Base-by-base conservation (phyloP, 2,888 invertebrate species). In the Phragmatobia fuliginosa region DNA sequence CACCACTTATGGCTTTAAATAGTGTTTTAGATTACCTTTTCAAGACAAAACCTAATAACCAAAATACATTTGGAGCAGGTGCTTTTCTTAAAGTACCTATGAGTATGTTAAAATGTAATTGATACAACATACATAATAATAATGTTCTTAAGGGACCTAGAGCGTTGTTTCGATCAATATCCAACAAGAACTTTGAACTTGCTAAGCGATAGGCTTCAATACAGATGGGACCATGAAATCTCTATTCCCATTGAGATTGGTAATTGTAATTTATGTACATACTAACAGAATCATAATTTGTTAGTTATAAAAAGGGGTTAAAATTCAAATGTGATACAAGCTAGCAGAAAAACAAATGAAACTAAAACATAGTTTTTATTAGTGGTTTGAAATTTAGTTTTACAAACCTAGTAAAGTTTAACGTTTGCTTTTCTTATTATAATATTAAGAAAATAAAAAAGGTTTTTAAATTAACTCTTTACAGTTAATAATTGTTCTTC, bases 401-500 rank as follows among this genome's bases (percentile, higher is more conserved):
- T 70, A 61, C 61, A 45, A 78, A 71, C 60, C 62, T n/a, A 70
- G 72, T 71, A 67, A 38, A 58, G 61, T 32, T 25, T 58, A 67
- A 28, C 52, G 41, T 72, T 75, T 66, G 62, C 65, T 28, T 32
- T 56, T 28, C 62, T 63, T 63, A 67, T 69, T 76, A 73, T 60
- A 73, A 72, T 73, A 72, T 56, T 65, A 69, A 66, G 62, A 32
- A 66, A 81, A 82, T 72, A 78, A 80, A 80, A 77, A 78, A 84
- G 76, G 82, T 78, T 84, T 73, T 79, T 66, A 70, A 79, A 79
- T 78, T 86, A 84, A 87, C 87, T 88, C 83, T 84, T 76, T 78
- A 52, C 75, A 78, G 83, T 86, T 88, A 86, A 87, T 86, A 86
- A 87, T 87, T 87, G 84, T 87, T 85, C 67, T 86, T 81, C 77